Evolutionary conservation across 2,113 vertebrate species (phyloP).

Genomic region (Danio rerio): GRCz12tu NC_133187.1:21880501-21881000

Average conservation of each 20-base stretch:
- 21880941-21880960: constrained; percentile 26
- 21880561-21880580: constrained; percentile 8
- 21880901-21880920: too few species aligned
- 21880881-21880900: constrained; percentile 30
- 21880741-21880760: constrained; percentile 2
- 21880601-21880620: constrained; percentile 43
- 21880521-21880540: not conserved
- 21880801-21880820: not conserved
- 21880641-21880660: constrained; percentile 43
- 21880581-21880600: constrained; percentile 21
- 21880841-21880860: not conserved
- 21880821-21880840: not conserved
- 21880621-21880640: constrained; percentile 44
- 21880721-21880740: constrained; percentile 30
- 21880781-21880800: not conserved
- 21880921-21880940: constrained; percentile 28
- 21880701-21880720: constrained; percentile 13
- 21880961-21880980: constrained; percentile 24
- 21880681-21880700: constrained; percentile 41
- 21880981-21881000: constrained; percentile 8
- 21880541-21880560: not conserved
- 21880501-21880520: not conserved
- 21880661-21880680: constrained; percentile 24
- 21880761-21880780: not conserved
- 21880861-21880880: constrained; percentile 12